Evolutionary conservation across 1,140 invertebrate species (phyloP).

Genomic region (Anastrepha obliqua): DNA sequence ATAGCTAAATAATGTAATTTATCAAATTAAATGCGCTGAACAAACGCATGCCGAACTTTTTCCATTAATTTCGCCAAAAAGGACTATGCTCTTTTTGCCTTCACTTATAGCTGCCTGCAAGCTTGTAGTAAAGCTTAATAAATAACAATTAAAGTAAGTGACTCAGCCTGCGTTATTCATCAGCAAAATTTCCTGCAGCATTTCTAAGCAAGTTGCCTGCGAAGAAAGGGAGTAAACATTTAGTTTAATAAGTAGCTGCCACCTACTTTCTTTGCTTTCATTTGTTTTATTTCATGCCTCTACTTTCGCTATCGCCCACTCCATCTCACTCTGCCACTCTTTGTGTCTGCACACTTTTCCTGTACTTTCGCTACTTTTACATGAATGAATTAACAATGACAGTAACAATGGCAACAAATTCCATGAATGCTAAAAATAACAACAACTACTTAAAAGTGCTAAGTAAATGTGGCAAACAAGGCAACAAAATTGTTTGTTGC

Average conservation of each 20-base stretch:
- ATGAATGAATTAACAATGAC: constrained; percentile 31
- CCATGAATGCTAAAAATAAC: background rate
- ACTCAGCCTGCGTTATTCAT: background rate
- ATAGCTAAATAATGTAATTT: background rate
- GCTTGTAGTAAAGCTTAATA: background rate
- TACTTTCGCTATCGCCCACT: background rate
- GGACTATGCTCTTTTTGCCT: background rate
- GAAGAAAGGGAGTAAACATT: background rate
- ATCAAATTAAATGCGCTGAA: constrained; percentile 35
- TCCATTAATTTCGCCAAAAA: constrained; percentile 17
- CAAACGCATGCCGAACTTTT: constrained; percentile 17
- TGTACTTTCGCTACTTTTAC: background rate
- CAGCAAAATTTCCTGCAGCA: background rate
- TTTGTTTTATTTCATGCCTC: background rate
- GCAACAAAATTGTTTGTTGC: background rate
- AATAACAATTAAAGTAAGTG: constrained; percentile 35
- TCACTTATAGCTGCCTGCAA: too few species aligned
- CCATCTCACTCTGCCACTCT: background rate
- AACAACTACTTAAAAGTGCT: background rate
- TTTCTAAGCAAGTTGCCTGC: background rate
- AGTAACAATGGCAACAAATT: constrained; percentile 3
- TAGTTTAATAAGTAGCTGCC: background rate
- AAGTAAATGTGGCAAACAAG: background rate
- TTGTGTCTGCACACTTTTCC: background rate
- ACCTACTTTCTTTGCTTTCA: background rate